phyloP scores from a whole-genome alignment of 1,140 invertebrate species.

The Stegodyphus mimosarum region DNA sequence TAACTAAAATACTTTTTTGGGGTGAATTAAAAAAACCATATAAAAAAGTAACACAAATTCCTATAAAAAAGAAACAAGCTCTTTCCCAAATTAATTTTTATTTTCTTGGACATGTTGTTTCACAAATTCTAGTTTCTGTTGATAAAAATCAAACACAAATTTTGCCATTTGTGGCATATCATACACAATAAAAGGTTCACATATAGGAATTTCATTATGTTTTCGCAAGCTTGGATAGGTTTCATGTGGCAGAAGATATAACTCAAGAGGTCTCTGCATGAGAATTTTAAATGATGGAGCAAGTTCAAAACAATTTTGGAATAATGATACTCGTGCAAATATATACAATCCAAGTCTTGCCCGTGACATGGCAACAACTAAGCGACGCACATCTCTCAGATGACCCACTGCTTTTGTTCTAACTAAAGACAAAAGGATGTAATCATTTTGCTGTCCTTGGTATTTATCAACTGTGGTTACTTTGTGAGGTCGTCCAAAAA shows the following conservation, averaged over 20 bases:
- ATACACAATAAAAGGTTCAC: slow-evolving; percentile 51
- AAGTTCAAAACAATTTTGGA: slow-evolving; percentile 96
- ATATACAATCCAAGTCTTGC: slow-evolving; percentile 97
- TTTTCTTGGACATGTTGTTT: slow-evolving; percentile 35
- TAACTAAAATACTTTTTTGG: no score
- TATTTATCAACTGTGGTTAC: slow-evolving; percentile 96
- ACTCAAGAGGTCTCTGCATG: slow-evolving; percentile 77
- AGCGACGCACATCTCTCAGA: slow-evolving; percentile 92
- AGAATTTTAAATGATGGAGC: slow-evolving; percentile 91
- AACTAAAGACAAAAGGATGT: slow-evolving; percentile 95
- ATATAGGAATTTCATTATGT: slow-evolving; percentile 15
- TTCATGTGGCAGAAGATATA: slow-evolving; percentile 83
- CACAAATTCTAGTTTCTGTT: slow-evolving; percentile 51
- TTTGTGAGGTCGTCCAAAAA: slow-evolving; percentile 96
- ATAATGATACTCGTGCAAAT: slow-evolving; percentile 91
- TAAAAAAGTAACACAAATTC: no score
- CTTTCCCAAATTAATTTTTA: not conserved
- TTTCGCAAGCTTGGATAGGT: slow-evolving; percentile 75
- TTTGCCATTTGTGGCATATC: slow-evolving; percentile 88
- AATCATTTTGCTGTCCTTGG: slow-evolving; percentile 99
- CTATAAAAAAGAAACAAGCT: no score
- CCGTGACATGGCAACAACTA: slow-evolving; percentile 97
- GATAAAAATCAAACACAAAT: slow-evolving; percentile 61
- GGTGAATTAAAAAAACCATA: no score
- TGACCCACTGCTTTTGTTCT: slow-evolving; percentile 96